Base-by-base conservation (phyloP, 2,888 invertebrate species). In the Brenthis ino region DNA sequence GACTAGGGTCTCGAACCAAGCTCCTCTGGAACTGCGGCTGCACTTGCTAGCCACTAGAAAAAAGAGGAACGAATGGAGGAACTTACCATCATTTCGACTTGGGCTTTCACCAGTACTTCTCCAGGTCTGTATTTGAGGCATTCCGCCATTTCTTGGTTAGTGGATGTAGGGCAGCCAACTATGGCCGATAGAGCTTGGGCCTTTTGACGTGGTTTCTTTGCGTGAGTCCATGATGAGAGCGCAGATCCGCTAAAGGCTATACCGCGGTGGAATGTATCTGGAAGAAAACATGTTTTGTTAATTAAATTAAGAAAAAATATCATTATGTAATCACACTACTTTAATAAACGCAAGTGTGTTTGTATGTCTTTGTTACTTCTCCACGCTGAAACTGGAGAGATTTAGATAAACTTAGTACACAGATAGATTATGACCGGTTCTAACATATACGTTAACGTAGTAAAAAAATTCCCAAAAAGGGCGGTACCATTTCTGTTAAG, bases 231-330 rank as follows among this genome's bases (percentile, higher is more conserved):
- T 0, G 95, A 93, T 67, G 94, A 89, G 16, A 96, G 88, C 0
- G 95, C 94, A 2, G 94, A 93, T 0, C 97, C 97, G 78, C 97
- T 96, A 80, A 94, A 94, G 0, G 96, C 96, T 65, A 95, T 94
- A 13, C 95, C 96, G 37, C 94, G 86, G 72, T 93, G 83, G 79
- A 95, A 95, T n/a, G 94, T 85, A 13, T 94, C 95, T 94, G 79
- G 14, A 77, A 14, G 14, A 11, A 43, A 43, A 51, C 47, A 5
- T 28, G 28, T 28, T 28, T 28, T 28, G 13, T 20, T 50, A 37
- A 50, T 54, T 12, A 55, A 43, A 1, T 20, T 20, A 20, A 20
- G 1, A 20, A 20, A 20, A 20, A 20, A 6, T 51, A 37, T 6
- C 6, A 37, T 37, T 37, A 37, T 37, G 33, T 37, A 37, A 37